Conservation (phyloP, 2,888 invertebrate genomes). For the Xylota segnis region DNA sequence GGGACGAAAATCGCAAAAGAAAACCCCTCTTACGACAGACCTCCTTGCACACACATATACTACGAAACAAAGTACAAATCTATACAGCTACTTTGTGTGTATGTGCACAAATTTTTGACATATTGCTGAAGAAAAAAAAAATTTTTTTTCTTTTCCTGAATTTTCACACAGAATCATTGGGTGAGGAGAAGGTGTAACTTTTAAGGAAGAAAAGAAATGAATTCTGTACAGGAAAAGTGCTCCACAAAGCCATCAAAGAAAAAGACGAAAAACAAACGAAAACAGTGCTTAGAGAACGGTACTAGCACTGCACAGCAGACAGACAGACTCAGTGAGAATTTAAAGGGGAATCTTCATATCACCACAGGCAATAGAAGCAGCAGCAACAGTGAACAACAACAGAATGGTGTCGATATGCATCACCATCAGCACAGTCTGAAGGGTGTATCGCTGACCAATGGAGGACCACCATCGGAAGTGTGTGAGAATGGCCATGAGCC, state of each 20-base stretch:
- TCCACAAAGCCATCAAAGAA: constrained; percentile 71
- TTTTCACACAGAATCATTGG: constrained; percentile 56
- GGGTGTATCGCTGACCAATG: constrained; percentile 47
- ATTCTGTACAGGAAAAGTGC: constrained; percentile 67
- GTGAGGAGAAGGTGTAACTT: constrained; percentile 6
- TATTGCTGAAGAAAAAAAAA: constrained; percentile 66
- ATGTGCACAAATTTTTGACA: constrained; percentile 74
- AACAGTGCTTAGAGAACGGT: constrained; percentile 66
- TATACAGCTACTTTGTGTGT: constrained; percentile 61
- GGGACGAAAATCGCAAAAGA: constrained; percentile 16
- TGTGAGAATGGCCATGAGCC: constrained; percentile 70
- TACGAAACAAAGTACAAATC: constrained; percentile 66
- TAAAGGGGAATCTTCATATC: constrained; percentile 69
- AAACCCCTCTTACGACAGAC: constrained; percentile 72
- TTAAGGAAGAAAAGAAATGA: constrained; percentile 57
- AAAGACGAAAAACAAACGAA: constrained; percentile 75
- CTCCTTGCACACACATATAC: constrained; percentile 57
- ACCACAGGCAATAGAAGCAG: constrained; percentile 33
- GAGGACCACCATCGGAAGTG: constrained; percentile 10
- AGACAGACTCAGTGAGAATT: constrained; percentile 56
- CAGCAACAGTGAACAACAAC: constrained; percentile 43
- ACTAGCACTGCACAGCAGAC: constrained; percentile 41
- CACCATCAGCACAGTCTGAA: constrained; percentile 36
- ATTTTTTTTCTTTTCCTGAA: constrained; percentile 40
- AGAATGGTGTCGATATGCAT: constrained; percentile 58